phyloP scores from a whole-genome alignment of 2,113 vertebrate genomes.

The Apistogramma diplotaenia region DNA sequence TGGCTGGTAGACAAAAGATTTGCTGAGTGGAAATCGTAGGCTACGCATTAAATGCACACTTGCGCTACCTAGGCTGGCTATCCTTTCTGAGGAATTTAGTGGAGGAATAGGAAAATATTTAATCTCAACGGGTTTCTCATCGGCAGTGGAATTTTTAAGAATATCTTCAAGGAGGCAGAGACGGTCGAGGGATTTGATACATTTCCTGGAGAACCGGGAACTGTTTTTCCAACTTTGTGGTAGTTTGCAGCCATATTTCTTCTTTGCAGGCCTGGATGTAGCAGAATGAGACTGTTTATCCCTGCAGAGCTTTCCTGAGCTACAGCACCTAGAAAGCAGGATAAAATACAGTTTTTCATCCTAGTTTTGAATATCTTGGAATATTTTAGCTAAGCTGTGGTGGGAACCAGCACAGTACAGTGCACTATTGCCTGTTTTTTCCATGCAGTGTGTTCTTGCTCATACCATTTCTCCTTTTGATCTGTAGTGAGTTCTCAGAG shows the following conservation, averaged over 20 bases:
- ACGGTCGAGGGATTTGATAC: background rate
- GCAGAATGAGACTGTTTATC: background rate
- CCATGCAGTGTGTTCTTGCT: background rate
- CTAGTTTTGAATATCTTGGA: background rate
- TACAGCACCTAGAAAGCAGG: background rate
- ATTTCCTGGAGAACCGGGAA: background rate
- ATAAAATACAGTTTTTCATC: background rate
- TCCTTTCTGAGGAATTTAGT: constrained; percentile 12
- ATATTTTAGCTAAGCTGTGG: background rate
- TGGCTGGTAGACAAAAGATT: constrained; percentile 37
- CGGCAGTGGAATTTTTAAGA: background rate
- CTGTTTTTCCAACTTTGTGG: background rate
- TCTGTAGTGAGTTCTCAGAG: background rate
- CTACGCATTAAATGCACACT: constrained; percentile 10
- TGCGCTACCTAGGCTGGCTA: background rate
- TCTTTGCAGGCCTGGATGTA: background rate
- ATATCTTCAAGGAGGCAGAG: background rate
- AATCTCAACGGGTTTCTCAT: constrained; percentile 17
- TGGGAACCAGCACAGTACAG: background rate
- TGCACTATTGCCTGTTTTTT: background rate
- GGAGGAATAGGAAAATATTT: constrained; percentile 12
- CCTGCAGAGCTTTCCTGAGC: background rate
- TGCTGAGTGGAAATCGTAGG: constrained; percentile 27
- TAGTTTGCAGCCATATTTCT: background rate
- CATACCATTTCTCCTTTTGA: background rate